Evolutionary conservation across 2,113 vertebrate genomes (phyloP), one percentile per base, ranked within the genome.

Genomic region (Xenopus laevis): DNA sequence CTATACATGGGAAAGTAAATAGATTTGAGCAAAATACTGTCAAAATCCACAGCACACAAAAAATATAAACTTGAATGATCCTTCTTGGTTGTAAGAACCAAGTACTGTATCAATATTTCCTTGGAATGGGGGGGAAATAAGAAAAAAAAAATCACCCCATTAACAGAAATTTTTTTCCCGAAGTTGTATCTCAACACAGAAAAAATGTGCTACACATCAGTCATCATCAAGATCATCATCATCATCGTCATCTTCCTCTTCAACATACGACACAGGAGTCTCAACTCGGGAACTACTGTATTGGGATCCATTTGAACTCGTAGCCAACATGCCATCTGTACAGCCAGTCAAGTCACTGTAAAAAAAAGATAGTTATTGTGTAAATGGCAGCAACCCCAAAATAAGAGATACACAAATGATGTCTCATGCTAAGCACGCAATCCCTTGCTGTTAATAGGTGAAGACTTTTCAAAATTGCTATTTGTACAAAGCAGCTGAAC

Each of bases 251-350:
- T 98, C 97, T 0, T 99, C 97, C 45, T 99, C 97, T 3, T 94
- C 97, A 71, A 96, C 95, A 66, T 91, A 98, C 61, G 97, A 99
- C 83, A 98, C 94, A 0, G 97, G 97, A 4, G 97, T 99, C 89
- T 97, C 96, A 71, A 99, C 96, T 55, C 97, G 91, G 64, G 96
- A 98, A 80, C 96, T 95, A 20, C 96, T 98, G 89, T 97, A 97
- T 88, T 99, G 96, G 62, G 97, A 98, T 83, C 97, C 97, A 3
- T 95, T 99, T 23, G 96, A 98, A 86, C 97, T 99, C 50, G 96
- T 97, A 55, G 96, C 96, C 87, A 97, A 91, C 77, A 93, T 95
- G 66, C 92, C 95, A 0, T 98, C 97, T 1, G 93, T 92, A 68
- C 94, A 94, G 0, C 92, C 93, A 74, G 86, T 88, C 83, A 92